Conservation (phyloP, 2,888 invertebrate species). For the Encarsia formosa region DNA sequence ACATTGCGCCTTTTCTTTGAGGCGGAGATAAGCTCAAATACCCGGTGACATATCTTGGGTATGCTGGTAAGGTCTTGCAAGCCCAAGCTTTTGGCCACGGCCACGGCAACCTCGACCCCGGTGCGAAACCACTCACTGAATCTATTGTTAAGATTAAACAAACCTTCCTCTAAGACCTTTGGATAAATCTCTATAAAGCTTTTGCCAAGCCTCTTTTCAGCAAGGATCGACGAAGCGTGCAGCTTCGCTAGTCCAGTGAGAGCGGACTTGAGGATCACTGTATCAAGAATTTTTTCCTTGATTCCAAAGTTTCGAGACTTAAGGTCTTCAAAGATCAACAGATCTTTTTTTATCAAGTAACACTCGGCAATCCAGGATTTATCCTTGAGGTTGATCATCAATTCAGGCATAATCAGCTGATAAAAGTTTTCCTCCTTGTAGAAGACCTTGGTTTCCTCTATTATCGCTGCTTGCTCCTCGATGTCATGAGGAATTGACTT, state of each 20-base stretch:
- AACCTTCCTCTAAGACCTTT: background rate
- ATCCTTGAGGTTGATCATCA: background rate
- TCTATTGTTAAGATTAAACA: background rate
- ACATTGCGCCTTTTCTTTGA: slow-evolving; percentile 49
- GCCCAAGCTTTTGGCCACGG: background rate
- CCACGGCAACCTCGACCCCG: background rate
- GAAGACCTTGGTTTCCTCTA: background rate
- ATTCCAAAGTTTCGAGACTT: slow-evolving; percentile 37
- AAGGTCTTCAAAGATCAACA: slow-evolving; percentile 51
- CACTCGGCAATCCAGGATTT: slow-evolving; percentile 40
- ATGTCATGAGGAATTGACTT: slow-evolving; percentile 4
- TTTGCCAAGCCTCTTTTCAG: slow-evolving; percentile 30
- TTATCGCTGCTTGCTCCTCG: background rate
- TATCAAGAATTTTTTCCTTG: slow-evolving; percentile 24
- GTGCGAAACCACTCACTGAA: background rate
- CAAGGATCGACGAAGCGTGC: slow-evolving; percentile 38
- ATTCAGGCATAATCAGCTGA: background rate
- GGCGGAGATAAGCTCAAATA: slow-evolving; percentile 59
- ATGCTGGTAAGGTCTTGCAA: background rate
- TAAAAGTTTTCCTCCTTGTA: slow-evolving; percentile 3
- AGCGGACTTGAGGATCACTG: slow-evolving; percentile 21
- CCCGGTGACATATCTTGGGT: slow-evolving; percentile 34
- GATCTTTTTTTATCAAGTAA: slow-evolving; percentile 39
- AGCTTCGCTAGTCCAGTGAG: slow-evolving; percentile 35
- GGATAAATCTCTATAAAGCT: slow-evolving; percentile 4